Conservation (phyloP, 2,888 invertebrate species). For the Aethes cnicana region DNA sequence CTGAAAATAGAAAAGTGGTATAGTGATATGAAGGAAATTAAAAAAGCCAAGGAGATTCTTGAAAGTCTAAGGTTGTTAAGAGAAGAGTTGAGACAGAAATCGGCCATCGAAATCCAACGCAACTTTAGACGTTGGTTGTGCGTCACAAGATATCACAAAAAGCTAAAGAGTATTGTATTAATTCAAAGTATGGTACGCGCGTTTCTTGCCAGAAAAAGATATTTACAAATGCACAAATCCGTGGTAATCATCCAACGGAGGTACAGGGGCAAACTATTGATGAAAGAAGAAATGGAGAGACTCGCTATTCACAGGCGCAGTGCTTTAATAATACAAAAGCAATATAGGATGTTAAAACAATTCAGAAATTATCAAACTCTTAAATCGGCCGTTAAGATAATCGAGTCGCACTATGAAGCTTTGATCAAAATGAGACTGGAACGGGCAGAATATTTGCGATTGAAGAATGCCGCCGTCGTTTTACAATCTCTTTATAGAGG, state of each 20-base stretch:
- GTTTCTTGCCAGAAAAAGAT: constrained; percentile 52
- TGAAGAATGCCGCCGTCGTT: constrained; percentile 54
- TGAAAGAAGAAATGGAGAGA: constrained; percentile 56
- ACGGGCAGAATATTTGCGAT: constrained; percentile 50
- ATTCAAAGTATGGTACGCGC: constrained; percentile 57
- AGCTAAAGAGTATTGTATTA: constrained; percentile 47
- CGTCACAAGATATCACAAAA: constrained; percentile 46
- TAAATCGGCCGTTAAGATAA: constrained; percentile 50
- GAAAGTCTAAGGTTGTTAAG: constrained; percentile 46
- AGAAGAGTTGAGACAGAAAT: constrained; percentile 47
- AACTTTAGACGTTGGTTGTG: constrained; percentile 61
- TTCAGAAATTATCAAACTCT: constrained; percentile 44
- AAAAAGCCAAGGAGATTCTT: constrained; percentile 52
- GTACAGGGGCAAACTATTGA: constrained; percentile 62
- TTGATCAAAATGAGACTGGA: constrained; percentile 58
- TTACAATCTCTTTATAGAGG: constrained; percentile 77
- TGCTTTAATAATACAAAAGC: constrained; percentile 66
- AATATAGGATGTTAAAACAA: constrained; percentile 60
- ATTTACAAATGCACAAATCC: constrained; percentile 47
- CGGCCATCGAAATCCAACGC: constrained; percentile 57
- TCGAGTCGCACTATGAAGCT: constrained; percentile 54
- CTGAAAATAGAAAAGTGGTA: constrained; percentile 79
- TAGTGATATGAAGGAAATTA: constrained; percentile 53
- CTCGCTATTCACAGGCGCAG: constrained; percentile 46
- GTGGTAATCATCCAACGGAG: constrained; percentile 58